Percentiles rank a stretch among this genome's conserved stretches.
Conservation (phyloP, 2,797 vertebrate genomes). For the Hylomyscus alleni region DNA sequence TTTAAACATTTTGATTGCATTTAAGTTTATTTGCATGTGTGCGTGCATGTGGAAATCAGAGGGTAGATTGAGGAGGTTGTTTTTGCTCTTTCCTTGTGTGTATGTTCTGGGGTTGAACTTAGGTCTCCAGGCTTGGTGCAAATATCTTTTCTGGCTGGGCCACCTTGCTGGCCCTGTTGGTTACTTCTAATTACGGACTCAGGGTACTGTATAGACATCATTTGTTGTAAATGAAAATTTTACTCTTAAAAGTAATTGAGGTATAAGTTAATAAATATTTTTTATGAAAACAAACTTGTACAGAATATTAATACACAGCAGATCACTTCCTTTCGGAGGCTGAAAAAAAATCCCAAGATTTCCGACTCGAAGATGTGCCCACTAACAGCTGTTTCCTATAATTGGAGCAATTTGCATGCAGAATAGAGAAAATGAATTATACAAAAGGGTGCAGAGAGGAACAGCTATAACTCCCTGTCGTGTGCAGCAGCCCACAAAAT, state of each 20-base stretch:
- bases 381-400: slow-evolving; percentile 78
- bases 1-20: neutral
- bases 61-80: neutral
- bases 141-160: neutral
- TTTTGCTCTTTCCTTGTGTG: neutral
- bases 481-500: slow-evolving; percentile 69
- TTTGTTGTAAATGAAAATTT: slow-evolving; percentile 70
- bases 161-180: neutral
- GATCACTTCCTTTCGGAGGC: slow-evolving; percentile 66
- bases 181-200: slow-evolving; percentile 64
- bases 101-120: neutral
- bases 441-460: slow-evolving; percentile 58
- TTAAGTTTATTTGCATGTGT: neutral
- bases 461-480: slow-evolving; percentile 65
- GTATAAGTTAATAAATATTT: slow-evolving; percentile 60
- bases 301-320: slow-evolving; percentile 72
- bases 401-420: slow-evolving; percentile 80
- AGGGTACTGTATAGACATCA: neutral
- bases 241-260: slow-evolving; percentile 72
- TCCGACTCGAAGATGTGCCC: slow-evolving; percentile 63
- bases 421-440: slow-evolving; percentile 80
- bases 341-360: slow-evolving; percentile 62
- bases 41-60: neutral
- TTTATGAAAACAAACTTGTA: slow-evolving; percentile 55
- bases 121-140: neutral